Evolutionary conservation across 2,113 vertebrate species (phyloP).

Genomic region (Lasiurus cinereus): DNA sequence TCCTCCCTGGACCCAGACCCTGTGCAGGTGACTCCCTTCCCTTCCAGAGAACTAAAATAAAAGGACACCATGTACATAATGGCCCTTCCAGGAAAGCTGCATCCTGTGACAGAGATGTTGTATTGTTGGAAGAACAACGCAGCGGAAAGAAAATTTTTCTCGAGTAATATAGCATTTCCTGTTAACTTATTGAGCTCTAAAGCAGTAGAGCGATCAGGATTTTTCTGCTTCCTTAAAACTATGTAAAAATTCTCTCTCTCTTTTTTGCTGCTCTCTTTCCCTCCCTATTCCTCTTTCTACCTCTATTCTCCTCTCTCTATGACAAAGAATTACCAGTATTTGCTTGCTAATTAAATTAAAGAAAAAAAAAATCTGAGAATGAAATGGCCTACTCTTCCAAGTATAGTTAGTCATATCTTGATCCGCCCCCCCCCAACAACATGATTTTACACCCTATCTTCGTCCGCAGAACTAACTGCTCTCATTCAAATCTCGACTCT

Average conservation of each 20-base stretch:
- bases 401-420: neutral
- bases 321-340: neutral
- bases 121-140: neutral
- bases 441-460: neutral
- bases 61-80: neutral
- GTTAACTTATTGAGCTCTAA: neutral
- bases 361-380: neutral
- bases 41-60: neutral
- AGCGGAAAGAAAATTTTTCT: conserved; percentile 4
- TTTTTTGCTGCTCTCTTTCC: neutral
- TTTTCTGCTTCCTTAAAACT: conserved; percentile 52
- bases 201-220: neutral
- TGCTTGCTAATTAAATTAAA: conserved; percentile 30
- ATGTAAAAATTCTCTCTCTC: neutral
- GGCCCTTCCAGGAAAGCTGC: neutral
- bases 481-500: neutral
- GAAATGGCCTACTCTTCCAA: neutral
- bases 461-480: neutral
- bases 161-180: neutral
- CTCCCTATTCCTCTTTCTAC: neutral
- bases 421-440: neutral
- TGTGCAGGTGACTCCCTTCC: neutral
- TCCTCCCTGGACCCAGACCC: neutral
- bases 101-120: neutral
- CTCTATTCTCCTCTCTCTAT: neutral